Base-by-base conservation (phyloP, 1,140 invertebrate genomes). In the Agrilus planipennis region DNA sequence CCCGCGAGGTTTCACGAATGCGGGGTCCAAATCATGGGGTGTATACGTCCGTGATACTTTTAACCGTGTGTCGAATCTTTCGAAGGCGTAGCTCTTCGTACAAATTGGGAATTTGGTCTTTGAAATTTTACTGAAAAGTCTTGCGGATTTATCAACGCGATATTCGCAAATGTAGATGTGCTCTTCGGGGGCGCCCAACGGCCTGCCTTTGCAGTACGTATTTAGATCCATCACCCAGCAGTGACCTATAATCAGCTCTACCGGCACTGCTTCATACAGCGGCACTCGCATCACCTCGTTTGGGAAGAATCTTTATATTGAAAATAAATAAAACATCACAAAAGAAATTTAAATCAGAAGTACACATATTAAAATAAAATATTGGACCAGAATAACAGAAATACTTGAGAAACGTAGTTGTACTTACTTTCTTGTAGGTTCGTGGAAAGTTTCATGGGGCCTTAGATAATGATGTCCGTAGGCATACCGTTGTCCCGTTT, bases 151-250 rank as follows among this genome's bases (percentile, higher is more conserved):
- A 63, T 98, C 93, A 17, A 97, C 89, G 20, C 92, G 74, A 59
- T 89, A 86, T 66, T 99, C 93, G 69, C 93, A 98, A 32, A 98
- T 88, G 58, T 92, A 98, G 28, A 94, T 79, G 67, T 97, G 91
- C 45, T 89, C 77, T 52, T 92, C 84, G 29, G 76, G 69, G 11
- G 79, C 76, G 23, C 82, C 85, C 46, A 88, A 82, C 0, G 94
- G 93, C 6, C 90, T 75, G 10, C 93, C 92, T 81, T 93, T 92
- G 61, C 86, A 91, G 54, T 78, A 98, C 0, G 89, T 94, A 42
- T 81, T 81, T 4, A 88, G 72, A 63, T 98, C 93, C 56, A 98
- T 73, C 1, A 98, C 92, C 81, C 89, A 93, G 58, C 93, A 98
- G 36, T 85, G 77, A 18, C 89, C 89, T 60, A 92, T 87, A n/a